Evolutionary conservation across 2,888 invertebrate species (phyloP), one percentile per base, ranked within the genome.

Genomic region (Leptinotarsa haldemani): DNA sequence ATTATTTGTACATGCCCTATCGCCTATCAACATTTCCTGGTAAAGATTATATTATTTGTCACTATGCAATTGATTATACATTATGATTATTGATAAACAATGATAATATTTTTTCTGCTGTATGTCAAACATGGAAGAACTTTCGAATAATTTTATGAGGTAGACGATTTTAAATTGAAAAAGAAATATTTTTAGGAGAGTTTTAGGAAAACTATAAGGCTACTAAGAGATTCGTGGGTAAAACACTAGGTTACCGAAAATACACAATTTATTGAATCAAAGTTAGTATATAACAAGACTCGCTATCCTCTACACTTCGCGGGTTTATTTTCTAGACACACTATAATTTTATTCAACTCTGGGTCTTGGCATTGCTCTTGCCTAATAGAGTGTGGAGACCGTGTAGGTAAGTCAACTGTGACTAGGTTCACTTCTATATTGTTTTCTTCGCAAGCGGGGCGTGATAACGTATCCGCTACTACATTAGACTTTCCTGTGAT

Each of bases 391-490:
- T 18, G 16, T 13, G 65, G 20, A 22, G 18, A 48, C 15, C 5
- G 65, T n/a, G 12, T 65, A 25, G 16, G 15, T 15, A 65, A 30
- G 30, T 13, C 65, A n/a, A 65, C 16, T 12, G 65, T 15, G 18
- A 65, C 30, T 15, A 7, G 20, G 20, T 65, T 65, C 30, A 65
- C 40, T 20, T 47, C 46, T 30, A n/a, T 65, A 12, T 53, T 20
- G 9, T n/a, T n/a, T 53, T 53, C 53, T 18, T 30, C 68, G 30
- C 70, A 52, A 9, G 64, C 50, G 3, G 75, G 73, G 25, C 78
- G 25, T 1, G 77, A 78, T 4, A 79, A 50, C 18, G 65, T 71
- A 64, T 79, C 78, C 1, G 78, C 78, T 2, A 80, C 18, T 13
- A 71, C 68, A 63, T 80, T 78, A 4, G 20, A 18, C 61, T 69